These are phyloP conservation scores for Parnassius apollo DNA, from an alignment of 2,888 invertebrate species.

Conservation along the genomic window DNA sequence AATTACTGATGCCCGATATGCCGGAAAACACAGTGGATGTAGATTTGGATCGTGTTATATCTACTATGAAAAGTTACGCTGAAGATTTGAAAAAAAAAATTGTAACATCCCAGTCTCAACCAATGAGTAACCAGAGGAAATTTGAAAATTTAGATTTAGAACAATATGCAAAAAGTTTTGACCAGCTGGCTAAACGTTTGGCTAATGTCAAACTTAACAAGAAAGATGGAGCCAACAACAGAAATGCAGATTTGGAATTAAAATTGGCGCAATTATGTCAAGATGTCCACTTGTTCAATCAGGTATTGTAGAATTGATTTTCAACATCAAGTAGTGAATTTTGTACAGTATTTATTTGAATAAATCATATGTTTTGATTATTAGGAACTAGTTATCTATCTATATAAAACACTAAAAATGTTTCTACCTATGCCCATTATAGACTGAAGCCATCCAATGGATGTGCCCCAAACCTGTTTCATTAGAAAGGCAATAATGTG, in stretches of 20 bases:
- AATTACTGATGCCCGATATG: constrained; percentile 62
- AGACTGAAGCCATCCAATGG: no score
- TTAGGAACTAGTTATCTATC: no score
- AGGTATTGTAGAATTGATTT: constrained; percentile 42
- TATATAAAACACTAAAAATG: no score
- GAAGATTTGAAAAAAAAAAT: constrained; percentile 59
- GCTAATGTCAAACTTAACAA: constrained; percentile 53
- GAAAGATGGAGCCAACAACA: constrained; percentile 41
- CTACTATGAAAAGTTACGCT: constrained; percentile 55
- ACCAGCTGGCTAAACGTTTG: constrained; percentile 60
- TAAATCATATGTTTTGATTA: no score
- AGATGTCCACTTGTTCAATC: constrained; percentile 63
- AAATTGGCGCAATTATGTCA: constrained; percentile 57
- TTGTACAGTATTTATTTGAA: no score
- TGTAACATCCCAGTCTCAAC: constrained; percentile 32
- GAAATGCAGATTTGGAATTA: constrained; percentile 53
- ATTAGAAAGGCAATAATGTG: no score
- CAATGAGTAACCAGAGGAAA: constrained; percentile 31
- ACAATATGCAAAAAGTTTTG: constrained; percentile 57
- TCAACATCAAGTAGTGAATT: background rate
- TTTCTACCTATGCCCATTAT: no score
- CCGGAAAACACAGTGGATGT: constrained; percentile 42
- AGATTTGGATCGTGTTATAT: constrained; percentile 56
- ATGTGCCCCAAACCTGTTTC: no score
- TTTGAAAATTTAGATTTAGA: constrained; percentile 51